A percentile compares a stretch with the other conserved stretches of the same genome.
Conservation (phyloP, 2,797 vertebrate species). For the Synanceia verrucosa region DNA sequence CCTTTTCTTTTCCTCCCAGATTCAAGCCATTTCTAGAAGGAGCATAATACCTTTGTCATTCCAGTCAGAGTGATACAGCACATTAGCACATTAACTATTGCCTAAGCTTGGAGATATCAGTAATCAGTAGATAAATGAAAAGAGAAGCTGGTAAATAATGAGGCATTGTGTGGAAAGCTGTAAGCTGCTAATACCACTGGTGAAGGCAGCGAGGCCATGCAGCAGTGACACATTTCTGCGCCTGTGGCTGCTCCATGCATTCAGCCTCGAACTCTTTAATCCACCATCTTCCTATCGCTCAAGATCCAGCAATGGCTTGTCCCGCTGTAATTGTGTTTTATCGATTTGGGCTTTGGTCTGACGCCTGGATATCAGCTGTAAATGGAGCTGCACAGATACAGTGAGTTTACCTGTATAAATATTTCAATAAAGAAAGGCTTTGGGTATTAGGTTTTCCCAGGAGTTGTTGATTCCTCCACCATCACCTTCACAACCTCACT, state of each 20-base stretch:
- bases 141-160: constrained; percentile 55
- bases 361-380: constrained; percentile 69
- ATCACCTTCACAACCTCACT: neutral
- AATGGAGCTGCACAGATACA: constrained; percentile 72
- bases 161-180: constrained; percentile 35
- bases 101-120: constrained; percentile 44
- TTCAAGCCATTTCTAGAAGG: constrained; percentile 44
- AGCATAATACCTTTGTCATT: constrained; percentile 32
- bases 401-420: constrained; percentile 77
- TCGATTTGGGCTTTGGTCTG: constrained; percentile 73
- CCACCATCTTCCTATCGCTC: constrained; percentile 66
- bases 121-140: constrained; percentile 64
- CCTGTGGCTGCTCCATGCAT: constrained; percentile 46
- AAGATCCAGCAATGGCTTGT: constrained; percentile 63
- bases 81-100: constrained; percentile 61
- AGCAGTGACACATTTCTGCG: constrained; percentile 37
- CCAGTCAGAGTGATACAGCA: constrained; percentile 41
- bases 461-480: constrained; percentile 39
- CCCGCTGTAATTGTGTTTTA: constrained; percentile 78
- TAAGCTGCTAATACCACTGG: constrained; percentile 44
- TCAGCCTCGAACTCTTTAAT: constrained; percentile 63
- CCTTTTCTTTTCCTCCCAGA: constrained; percentile 36
- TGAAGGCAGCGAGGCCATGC: constrained; percentile 31
- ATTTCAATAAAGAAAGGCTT: constrained; percentile 72
- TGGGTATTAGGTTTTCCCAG: constrained; percentile 52